Evolutionary conservation across 2,113 vertebrate species (phyloP), one percentile per base, ranked within the genome.

Genomic region (Stegastes partitus): DNA sequence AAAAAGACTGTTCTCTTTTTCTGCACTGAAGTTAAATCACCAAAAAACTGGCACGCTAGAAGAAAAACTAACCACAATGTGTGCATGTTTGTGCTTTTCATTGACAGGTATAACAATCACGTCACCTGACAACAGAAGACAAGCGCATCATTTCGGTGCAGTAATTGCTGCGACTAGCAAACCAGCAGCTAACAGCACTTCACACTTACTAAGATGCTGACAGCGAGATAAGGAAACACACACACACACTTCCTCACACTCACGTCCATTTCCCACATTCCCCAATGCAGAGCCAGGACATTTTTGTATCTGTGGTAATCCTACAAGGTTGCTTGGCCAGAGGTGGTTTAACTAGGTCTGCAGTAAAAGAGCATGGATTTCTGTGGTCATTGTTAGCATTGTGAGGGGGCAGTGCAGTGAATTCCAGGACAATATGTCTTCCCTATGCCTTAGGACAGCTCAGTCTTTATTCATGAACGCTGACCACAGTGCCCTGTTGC

Each of bases 121-220:
- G 22, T 53, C 25, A 28, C 12, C 23, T 28, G 19, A 26, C 26
- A 80, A n/a, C 19, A 28, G 12, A 39, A 53, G 61, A 66, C 23
- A 18, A 67, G 50, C 58, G 25, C 22, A 16, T 3, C 44, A 64
- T 68, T 74, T 79, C 28, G 39, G 39, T 2, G 21, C 51, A 62
- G 49, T 73, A 79, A 73, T 82, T 65, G 66, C 62, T 61, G 66
- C 66, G 78, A 68, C 70, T 77, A 54, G 73, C 25, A 85, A 55
- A 64, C 37, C 68, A 73, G 47, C 28, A 44, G 47, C 28, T 44
- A 66, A 64, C 54, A 44, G 37, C 78, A 66, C 56, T 15, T 65
- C 62, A 45, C 47, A 56, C 45, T 68, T 25, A 66, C 16, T 64
- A 26, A 70, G 34, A 68, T 55, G 67, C 77, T 56, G 28, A 70